Conservation (phyloP, 2,888 invertebrate genomes). For the Protodeltote pygarga region DNA sequence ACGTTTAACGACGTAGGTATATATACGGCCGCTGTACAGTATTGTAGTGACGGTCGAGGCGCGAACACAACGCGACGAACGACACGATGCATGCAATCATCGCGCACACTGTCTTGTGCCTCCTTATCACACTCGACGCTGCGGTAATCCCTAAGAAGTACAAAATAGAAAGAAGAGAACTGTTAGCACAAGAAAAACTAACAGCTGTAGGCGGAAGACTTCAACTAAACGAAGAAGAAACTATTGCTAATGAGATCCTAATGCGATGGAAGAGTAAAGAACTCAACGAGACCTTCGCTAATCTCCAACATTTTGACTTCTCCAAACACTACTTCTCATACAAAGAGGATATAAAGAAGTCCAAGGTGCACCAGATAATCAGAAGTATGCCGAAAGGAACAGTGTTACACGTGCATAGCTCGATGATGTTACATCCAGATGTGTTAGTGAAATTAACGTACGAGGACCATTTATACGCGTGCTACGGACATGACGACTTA, state of each 20-base stretch:
- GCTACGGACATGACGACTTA: conserved; percentile 64
- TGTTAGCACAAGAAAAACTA: conserved; percentile 75
- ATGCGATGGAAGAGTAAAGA: conserved; percentile 87
- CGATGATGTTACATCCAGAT: conserved; percentile 87
- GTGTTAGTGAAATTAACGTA: conserved; percentile 88
- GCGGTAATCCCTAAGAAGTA: conserved; percentile 56
- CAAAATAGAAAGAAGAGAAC: conserved; percentile 49
- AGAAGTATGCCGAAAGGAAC: conserved; percentile 91
- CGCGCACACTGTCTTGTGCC: conserved; percentile 42
- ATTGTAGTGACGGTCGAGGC: conserved; percentile 28
- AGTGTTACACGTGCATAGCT: conserved; percentile 90
- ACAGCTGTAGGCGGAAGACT: conserved; percentile 82
- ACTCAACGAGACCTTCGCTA: conserved; percentile 76
- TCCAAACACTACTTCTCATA: conserved; percentile 89
- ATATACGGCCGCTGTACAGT: conserved; percentile 24
- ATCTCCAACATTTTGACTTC: conserved; percentile 87
- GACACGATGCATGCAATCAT: conserved; percentile 31
- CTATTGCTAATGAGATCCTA: conserved; percentile 83
- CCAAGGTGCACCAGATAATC: conserved; percentile 89
- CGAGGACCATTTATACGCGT: conserved; percentile 87
- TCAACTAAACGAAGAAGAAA: conserved; percentile 78
- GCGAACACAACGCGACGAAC: conserved; percentile 26
- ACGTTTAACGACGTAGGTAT: conserved; percentile 41
- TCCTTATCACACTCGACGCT: conserved; percentile 49
- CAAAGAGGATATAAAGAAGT: conserved; percentile 86